Conservation (phyloP, 2,113 vertebrate species). For the Pimephales promelas region DNA sequence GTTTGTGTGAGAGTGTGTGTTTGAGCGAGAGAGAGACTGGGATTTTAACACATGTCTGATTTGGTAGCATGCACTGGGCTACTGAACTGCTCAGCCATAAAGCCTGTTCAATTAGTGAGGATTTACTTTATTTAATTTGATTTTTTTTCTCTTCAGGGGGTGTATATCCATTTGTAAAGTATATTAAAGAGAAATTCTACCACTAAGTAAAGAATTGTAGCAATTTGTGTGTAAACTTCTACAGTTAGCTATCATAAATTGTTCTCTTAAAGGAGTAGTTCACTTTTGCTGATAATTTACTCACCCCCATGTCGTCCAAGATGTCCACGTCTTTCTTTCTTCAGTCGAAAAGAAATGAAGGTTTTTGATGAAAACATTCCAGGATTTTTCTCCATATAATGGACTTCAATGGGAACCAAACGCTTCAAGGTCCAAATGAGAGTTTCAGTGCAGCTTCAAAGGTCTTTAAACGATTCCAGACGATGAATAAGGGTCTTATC, state of each 20-base stretch:
- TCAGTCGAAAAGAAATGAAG: no score
- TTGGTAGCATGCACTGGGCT: conserved; percentile 56
- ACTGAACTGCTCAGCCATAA: conserved; percentile 45
- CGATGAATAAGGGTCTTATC: no score
- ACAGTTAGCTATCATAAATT: background rate
- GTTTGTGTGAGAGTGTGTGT: conserved; percentile 24
- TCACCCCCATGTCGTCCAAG: no score
- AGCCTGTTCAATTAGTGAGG: conserved; percentile 32
- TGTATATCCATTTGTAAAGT: conserved; percentile 58
- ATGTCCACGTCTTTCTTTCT: no score
- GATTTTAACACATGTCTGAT: conserved; percentile 22
- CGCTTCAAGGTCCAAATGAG: no score
- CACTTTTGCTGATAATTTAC: no score
- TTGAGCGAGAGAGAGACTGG: background rate
- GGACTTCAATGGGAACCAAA: no score
- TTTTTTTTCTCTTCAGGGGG: conserved; percentile 38
- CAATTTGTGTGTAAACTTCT: background rate
- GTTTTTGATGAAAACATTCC: no score
- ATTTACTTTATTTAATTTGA: conserved; percentile 37
- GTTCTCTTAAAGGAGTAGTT: no score
- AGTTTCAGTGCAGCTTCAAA: no score
- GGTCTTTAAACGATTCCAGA: no score
- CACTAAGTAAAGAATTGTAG: background rate
- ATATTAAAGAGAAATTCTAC: conserved; percentile 57
- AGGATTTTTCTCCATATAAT: no score